Conservation (phyloP, 2,797 vertebrate genomes). For the Neopelma chrysocephalum region DNA sequence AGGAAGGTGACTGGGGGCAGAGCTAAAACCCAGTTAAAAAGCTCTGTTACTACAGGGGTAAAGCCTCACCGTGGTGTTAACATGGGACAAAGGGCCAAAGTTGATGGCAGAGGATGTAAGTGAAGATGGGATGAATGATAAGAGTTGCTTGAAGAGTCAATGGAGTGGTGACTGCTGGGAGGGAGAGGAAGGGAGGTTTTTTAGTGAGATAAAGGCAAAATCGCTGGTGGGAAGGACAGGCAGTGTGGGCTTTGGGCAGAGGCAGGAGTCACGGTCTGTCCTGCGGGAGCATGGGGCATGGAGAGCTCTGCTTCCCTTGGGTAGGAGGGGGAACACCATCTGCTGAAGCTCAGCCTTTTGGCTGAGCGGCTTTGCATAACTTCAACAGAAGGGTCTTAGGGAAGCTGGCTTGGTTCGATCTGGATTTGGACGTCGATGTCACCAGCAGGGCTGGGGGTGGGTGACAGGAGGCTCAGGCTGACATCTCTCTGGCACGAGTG, state of each 20-base stretch:
- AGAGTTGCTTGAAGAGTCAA: not conserved
- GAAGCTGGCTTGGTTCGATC: not conserved
- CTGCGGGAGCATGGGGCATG: accelerated
- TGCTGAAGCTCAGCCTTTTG: not conserved
- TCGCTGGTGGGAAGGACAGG: not conserved
- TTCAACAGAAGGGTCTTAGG: slow-evolving; percentile 1
- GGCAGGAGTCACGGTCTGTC: not conserved
- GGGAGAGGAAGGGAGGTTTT: not conserved
- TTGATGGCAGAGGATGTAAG: not conserved
- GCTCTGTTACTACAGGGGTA: accelerated
- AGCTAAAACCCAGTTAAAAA: not conserved
- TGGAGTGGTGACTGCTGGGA: not conserved
- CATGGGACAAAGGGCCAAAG: not conserved
- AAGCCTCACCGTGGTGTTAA: not conserved
- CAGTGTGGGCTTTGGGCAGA: not conserved
- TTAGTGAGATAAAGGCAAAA: not conserved
- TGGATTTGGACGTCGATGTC: not conserved
- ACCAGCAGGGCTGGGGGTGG: accelerated
- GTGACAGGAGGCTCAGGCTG: not conserved
- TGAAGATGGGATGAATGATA: not conserved
- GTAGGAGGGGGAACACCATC: not conserved
- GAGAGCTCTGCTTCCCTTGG: not conserved
- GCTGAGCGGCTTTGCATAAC: slow-evolving; percentile 8
- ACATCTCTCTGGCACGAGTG: not conserved
- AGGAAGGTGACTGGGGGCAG: not conserved